Evolutionary conservation across 2,797 vertebrate species (phyloP), one percentile per base, ranked within the genome.

Genomic region (Anolis apletophallus): DNA sequence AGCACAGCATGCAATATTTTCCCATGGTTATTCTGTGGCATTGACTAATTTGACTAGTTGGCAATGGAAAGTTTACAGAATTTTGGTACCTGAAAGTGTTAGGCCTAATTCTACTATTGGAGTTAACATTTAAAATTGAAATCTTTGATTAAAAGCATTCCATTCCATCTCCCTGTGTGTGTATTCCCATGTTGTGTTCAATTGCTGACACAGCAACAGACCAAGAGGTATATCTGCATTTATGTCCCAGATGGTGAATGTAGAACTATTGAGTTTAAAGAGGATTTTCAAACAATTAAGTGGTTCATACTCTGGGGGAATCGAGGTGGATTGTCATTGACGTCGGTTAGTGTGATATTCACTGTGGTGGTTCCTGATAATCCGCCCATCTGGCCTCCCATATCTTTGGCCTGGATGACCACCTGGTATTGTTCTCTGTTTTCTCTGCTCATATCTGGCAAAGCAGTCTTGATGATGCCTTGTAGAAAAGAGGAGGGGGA

Each of bases 381-480:
- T 9, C 99, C 99, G 0, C 99, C 99, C 98, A 99, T 99, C 96
- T 99, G 99, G 64, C 99, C 99, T 0, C 98, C 99, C 99, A 99
- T 99, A 95, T 99, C 99, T 82, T 99, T 99, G 14, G 99, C 99
- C 92, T 99, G 99, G 94, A 99, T 99, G 87, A 99, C 98, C 77
- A 99, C 98, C 96, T 99, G 98, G 92, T 99, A 99, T 40, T 98
- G 96, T 26, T 99, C 98, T 86, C 97, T 97, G 52, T 99, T 98
- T 95, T 99, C 99, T 91, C 99, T 96, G 93, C 98, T 98, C 99
- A 99, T 99, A 87, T 98, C 98, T 0, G 98, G 97, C 34, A 99
- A 96, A n/a, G 98, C 98, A 11, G 98, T 99, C 95, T 97, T 98
- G 94, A 99, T 98, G 80, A 98, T 95, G 40, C 99, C 99, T 99